Percentiles rank a stretch among this genome's conserved stretches.
Conservation (phyloP, 2,113 vertebrate genomes). For the Peromyscus maniculatus region DNA sequence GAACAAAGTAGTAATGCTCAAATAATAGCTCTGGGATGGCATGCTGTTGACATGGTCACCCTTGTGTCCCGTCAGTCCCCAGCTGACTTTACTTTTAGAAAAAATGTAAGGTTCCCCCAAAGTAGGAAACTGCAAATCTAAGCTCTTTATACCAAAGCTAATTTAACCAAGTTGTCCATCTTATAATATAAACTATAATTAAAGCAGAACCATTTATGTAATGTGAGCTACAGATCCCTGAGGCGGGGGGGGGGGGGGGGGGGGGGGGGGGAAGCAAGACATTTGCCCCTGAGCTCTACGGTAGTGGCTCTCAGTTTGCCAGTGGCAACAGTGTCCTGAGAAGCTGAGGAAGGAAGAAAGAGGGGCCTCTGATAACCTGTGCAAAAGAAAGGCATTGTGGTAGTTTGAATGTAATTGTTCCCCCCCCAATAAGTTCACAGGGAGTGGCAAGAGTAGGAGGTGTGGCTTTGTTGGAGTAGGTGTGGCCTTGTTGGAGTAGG, state of each 20-base stretch:
- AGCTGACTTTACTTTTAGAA: slow-evolving; percentile 59
- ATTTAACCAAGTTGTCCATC: slow-evolving; percentile 78
- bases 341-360: background rate
- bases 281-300: background rate
- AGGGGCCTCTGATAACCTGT: background rate
- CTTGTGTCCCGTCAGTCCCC: slow-evolving; percentile 9
- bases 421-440: too few species aligned
- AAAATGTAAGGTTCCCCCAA: slow-evolving; percentile 53
- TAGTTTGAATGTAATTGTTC: too few species aligned
- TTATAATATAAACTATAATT: slow-evolving; percentile 74
- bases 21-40: slow-evolving; percentile 30
- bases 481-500: too few species aligned
- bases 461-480: too few species aligned
- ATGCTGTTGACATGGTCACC: slow-evolving; percentile 30
- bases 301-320: background rate
- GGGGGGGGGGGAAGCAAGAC: background rate
- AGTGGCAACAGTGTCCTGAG: background rate
- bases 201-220: slow-evolving; percentile 73
- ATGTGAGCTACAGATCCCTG: background rate
- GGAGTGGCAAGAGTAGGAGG: too few species aligned
- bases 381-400: background rate
- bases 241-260: background rate
- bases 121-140: slow-evolving; percentile 73
- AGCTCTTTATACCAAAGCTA: slow-evolving; percentile 74
- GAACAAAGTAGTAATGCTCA: slow-evolving; percentile 17